These are phyloP conservation scores for Yponomeuta plumbellus DNA, from an alignment of 2,888 invertebrate genomes.

Conservation along the genomic window DNA sequence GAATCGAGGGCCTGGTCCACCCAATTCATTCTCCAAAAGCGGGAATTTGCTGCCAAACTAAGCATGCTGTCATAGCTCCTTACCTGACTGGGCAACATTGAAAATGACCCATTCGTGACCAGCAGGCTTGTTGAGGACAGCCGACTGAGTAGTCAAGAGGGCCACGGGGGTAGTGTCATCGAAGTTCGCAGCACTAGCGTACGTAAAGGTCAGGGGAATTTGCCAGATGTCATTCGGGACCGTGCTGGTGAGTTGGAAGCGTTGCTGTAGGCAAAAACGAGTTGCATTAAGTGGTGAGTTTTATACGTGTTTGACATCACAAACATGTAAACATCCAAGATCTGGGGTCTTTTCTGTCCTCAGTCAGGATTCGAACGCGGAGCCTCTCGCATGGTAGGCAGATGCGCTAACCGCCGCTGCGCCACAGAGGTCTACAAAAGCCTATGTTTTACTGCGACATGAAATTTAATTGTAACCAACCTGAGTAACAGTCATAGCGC, in stretches of 20 bases:
- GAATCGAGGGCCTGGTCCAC: too few relatives aligned
- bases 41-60: too few relatives aligned
- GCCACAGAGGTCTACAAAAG: not conserved
- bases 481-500: constrained; percentile 54
- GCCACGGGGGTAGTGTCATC: constrained; percentile 47
- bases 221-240: constrained; percentile 44
- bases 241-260: constrained; percentile 47
- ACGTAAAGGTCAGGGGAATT: constrained; percentile 65
- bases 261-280: constrained; percentile 37
- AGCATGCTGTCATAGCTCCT: not conserved
- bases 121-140: constrained; percentile 31
- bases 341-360: too few relatives aligned
- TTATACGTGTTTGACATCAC: not conserved
- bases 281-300: not conserved
- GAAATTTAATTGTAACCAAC: constrained; percentile 28
- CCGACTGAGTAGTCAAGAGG: constrained; percentile 34
- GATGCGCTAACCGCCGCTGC: too few relatives aligned
- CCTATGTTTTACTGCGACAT: too few relatives aligned
- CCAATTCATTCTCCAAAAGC: not conserved
- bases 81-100: constrained; percentile 69
- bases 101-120: constrained; percentile 75
- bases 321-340: too few relatives aligned
- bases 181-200: constrained; percentile 52
- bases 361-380: too few relatives aligned
- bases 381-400: too few relatives aligned